Evolutionary conservation across 2,113 vertebrate genomes (phyloP).

Genomic region (Callochromis pleurospilus): DNA sequence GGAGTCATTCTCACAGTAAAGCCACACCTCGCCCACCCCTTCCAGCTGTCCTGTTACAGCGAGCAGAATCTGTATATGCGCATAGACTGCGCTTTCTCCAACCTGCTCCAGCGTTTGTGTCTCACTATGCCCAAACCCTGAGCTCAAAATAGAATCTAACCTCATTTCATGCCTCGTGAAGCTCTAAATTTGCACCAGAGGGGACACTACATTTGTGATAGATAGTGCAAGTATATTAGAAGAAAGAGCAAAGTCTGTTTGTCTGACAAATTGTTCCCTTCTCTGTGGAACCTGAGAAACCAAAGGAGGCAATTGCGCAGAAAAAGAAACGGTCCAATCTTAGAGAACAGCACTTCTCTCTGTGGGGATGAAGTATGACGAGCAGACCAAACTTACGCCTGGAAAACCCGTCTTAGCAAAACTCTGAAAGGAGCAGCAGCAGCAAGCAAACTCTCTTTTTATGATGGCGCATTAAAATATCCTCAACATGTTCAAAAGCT

Average conservation of each 20-base stretch:
- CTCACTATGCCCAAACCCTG: conserved; percentile 14
- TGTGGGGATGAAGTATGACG: neutral
- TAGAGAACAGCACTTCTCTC: neutral
- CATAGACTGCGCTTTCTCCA: neutral
- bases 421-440: neutral
- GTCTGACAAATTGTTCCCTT: conserved; percentile 27
- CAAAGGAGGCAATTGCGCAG: neutral
- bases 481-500: neutral
- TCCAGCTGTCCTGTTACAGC: conserved; percentile 19
- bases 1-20: neutral
- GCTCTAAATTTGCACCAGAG: conserved; percentile 51
- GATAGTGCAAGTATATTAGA: conserved; percentile 26
- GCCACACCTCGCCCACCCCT: neutral
- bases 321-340: neutral
- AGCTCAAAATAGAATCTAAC: conserved; percentile 54
- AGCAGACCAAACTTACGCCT: neutral
- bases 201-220: conserved; percentile 27
- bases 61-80: neutral
- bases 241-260: conserved; percentile 36
- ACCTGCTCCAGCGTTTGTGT: conserved; percentile 14
- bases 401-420: neutral
- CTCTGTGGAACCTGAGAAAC: neutral
- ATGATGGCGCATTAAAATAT: neutral
- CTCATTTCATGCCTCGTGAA: conserved; percentile 56
- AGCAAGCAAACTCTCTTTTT: neutral